Percentiles rank a stretch among this genome's conserved stretches.
Evolutionary conservation across 2,113 vertebrate genomes (phyloP).

Genomic region (Corythoichthys intestinalis): DNA sequence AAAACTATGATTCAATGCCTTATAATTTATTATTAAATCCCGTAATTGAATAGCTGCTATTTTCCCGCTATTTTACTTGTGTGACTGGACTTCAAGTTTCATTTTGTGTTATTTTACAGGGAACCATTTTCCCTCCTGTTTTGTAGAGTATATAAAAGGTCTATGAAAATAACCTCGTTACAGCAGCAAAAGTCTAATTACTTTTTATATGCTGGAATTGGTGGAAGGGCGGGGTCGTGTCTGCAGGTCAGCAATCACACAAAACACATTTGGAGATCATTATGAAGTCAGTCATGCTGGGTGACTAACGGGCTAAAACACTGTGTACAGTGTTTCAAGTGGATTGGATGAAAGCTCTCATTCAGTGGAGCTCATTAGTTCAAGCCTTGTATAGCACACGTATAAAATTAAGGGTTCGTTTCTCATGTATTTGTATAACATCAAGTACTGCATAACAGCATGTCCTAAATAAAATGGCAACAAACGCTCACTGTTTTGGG

Average conservation of each 20-base stretch:
- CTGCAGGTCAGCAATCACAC: constrained; percentile 49
- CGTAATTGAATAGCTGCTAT: neutral
- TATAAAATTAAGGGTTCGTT: constrained; percentile 45
- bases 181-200: neutral
- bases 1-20: neutral
- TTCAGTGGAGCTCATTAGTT: constrained; percentile 65
- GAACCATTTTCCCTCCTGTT: neutral
- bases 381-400: constrained; percentile 43
- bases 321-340: constrained; percentile 58
- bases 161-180: neutral
- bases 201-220: constrained; percentile 3
- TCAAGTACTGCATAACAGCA: constrained; percentile 1
- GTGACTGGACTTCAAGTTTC: neutral
- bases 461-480: neutral
- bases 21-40: neutral
- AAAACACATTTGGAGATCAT: constrained; percentile 70
- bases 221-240: neutral
- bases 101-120: neutral
- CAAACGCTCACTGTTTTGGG: constrained; percentile 1
- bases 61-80: neutral
- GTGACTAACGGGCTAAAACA: constrained; percentile 56
- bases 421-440: constrained; percentile 39
- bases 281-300: constrained; percentile 57
- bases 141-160: neutral
- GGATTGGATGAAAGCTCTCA: constrained; percentile 64